Base-by-base conservation (phyloP, 2,888 invertebrate genomes). In the Tinea pellionella region DNA sequence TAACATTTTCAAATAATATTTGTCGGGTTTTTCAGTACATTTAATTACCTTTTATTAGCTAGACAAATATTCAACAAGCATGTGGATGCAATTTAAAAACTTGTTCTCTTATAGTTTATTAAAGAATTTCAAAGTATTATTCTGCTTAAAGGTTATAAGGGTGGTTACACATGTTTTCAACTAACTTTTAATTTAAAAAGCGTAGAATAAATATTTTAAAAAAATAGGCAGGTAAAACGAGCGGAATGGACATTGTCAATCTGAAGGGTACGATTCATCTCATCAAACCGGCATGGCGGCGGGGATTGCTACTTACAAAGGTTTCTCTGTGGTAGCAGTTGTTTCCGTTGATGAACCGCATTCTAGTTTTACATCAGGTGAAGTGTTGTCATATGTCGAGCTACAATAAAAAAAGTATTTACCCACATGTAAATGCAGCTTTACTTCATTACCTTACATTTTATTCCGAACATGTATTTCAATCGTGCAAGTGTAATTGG, bases 401-500 rank as follows among this genome's bases (percentile, higher is more conserved):
- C n/a, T n/a, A n/a, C n/a, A n/a, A n/a, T n/a, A n/a, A n/a, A n/a
- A n/a, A n/a, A n/a, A n/a, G n/a, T n/a, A n/a, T n/a, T n/a, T n/a
- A n/a, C 37, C 9, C 37, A 37, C n/a, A 9, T 37, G 37, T 37
- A 37, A 37, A 37, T 6, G 37, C 6, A 9, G 41, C 47, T 16
- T 47, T n/a, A 47, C 2, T 16, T 47, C 47, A 47, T 47, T 47
- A 47, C 19, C 19, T 47, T 19, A 53, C 19, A 53, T n/a, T 53
- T 53, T 53, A 53, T 53, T 53, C 24, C 18, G 24, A 9, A 18
- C 53, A 53, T 13, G 53, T 53, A 53, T 53, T 53, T 53, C 53
- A 24, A 24, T 53, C 53, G 53, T 53, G 24, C 53, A 53, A 53
- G 53, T 53, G 24, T 53, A 53, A 53, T 53, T 53, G 53, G 53